Evolutionary conservation across 2,888 invertebrate genomes (phyloP).

Genomic region (Stomorhina lunata): DNA sequence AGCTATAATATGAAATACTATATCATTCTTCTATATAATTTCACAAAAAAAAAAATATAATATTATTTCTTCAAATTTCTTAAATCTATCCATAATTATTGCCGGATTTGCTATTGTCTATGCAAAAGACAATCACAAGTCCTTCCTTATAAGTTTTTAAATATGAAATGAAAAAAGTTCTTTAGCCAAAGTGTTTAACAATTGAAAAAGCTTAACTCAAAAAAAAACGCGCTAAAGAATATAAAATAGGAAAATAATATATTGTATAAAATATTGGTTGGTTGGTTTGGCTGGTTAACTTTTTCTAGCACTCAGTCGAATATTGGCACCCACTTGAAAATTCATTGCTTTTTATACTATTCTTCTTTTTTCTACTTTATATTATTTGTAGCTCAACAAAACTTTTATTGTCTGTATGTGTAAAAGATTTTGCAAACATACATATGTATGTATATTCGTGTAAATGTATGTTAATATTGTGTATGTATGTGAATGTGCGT

Average conservation of each 20-base stretch:
- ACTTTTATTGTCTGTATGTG: constrained; percentile 13
- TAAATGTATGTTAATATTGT: neutral
- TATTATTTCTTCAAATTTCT: constrained; percentile 19
- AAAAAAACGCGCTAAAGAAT: constrained; percentile 2
- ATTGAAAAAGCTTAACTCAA: constrained; percentile 20
- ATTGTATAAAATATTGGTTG: constrained; percentile 5
- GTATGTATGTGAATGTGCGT: neutral
- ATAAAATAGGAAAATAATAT: constrained; percentile 11
- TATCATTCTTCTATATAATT: neutral
- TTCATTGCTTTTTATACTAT: constrained; percentile 47
- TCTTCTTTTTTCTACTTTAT: neutral
- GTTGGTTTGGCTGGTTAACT: constrained; percentile 37
- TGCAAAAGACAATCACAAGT: neutral
- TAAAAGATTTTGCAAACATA: neutral
- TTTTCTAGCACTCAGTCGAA: constrained; percentile 19
- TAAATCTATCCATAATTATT: constrained; percentile 57
- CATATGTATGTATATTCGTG: neutral
- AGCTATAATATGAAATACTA: neutral
- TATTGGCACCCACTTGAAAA: constrained; percentile 66
- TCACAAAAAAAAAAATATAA: neutral
- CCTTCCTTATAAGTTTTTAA: constrained; percentile 20
- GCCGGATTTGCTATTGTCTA: constrained; percentile 8
- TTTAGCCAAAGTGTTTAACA: constrained; percentile 55
- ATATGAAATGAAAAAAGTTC: constrained; percentile 5
- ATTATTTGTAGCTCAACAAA: constrained; percentile 35